Base-by-base conservation (phyloP, 2,113 vertebrate species). In the Neotragus moschatus region DNA sequence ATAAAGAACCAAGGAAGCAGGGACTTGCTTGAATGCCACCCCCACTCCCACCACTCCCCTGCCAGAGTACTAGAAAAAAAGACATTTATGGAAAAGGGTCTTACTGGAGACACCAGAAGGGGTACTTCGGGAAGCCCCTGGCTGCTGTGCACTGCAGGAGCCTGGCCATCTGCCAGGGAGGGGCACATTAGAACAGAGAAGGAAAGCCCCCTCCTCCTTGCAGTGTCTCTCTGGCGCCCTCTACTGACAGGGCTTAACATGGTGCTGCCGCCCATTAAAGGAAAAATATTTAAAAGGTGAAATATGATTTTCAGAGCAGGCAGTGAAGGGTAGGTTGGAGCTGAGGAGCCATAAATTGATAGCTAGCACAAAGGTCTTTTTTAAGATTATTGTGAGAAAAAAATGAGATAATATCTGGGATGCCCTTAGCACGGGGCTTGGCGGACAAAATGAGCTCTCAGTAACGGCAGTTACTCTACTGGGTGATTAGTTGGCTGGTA, bases 201-300 rank as follows among this genome's bases (percentile, higher is more conserved):
- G 45, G 23, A 56, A 51, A 73, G 36, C 6, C 30, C 16, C 7
- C 11, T 33, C 19, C n/a, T 13, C 23, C 6, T 26, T 11, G 36
- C 21, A 15, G 45, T 28, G 60, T 39, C 84, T 94, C 80, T 75
- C 80, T 26, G 39, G 92, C n/a, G 61, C 89, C 94, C 89, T 63
- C 97, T 90, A 39, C 89, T 66, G 97, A 47, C 85, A n/a, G 75
- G 25, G 36, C 26, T 45, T 56, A 33, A 14, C 80, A 51, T 8
- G 36, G 70, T 58, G 84, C 79, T 16, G 4, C 10, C 26, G 8
- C 9, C 47, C 21, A 53, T 33, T 53, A 6, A 16, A 85, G 47
- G 86, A 53, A 86, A 86, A 58, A 2, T 55, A 28, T 25, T 45
- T 51, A 17, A 58, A 90, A 82, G 85, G 55, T 36, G 61, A 63